These are phyloP conservation scores for Xestia ashworthii DNA, from an alignment of 2,888 invertebrate genomes.

Conservation along the genomic window DNA sequence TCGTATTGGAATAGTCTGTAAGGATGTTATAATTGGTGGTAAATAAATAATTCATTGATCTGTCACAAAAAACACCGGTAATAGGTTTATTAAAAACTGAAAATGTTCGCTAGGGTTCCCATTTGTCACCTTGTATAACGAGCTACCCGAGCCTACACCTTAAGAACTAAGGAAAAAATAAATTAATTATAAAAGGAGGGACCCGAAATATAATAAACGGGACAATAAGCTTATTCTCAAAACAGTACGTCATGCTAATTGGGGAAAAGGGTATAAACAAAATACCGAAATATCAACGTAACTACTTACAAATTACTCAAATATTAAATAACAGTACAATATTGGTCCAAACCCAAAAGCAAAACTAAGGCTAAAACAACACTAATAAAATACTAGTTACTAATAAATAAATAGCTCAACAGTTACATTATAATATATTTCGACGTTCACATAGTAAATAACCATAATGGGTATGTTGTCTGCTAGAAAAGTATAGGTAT, in stretches of 20 bases:
- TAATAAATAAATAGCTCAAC: slow-evolving; percentile 32
- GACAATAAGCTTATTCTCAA: neutral
- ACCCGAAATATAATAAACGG: neutral
- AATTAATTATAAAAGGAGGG: slow-evolving; percentile 1
- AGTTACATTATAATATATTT: slow-evolving; percentile 36
- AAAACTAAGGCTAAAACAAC: slow-evolving; percentile 53
- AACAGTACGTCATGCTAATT: slow-evolving; percentile 49
- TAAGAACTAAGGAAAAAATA: neutral
- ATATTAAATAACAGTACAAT: slow-evolving; percentile 29
- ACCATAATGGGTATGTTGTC: slow-evolving; percentile 18
- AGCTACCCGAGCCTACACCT: slow-evolving; percentile 1
- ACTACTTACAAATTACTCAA: slow-evolving; percentile 37
- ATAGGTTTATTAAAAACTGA: neutral
- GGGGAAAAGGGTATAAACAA: slow-evolving; percentile 12
- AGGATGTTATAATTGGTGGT: too few species aligned
- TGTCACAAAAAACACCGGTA: neutral
- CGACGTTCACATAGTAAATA: slow-evolving; percentile 36
- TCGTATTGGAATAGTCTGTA: too few species aligned
- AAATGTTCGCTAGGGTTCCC: slow-evolving; percentile 1
- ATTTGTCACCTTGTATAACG: slow-evolving; percentile 19
- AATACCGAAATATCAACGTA: slow-evolving; percentile 24
- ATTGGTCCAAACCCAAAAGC: slow-evolving; percentile 61
- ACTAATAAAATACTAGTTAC: slow-evolving; percentile 18
- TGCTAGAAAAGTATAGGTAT: slow-evolving; percentile 32
- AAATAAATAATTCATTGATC: neutral